Conservation (phyloP, 1,140 invertebrate genomes). For the Cotesia typhae region DNA sequence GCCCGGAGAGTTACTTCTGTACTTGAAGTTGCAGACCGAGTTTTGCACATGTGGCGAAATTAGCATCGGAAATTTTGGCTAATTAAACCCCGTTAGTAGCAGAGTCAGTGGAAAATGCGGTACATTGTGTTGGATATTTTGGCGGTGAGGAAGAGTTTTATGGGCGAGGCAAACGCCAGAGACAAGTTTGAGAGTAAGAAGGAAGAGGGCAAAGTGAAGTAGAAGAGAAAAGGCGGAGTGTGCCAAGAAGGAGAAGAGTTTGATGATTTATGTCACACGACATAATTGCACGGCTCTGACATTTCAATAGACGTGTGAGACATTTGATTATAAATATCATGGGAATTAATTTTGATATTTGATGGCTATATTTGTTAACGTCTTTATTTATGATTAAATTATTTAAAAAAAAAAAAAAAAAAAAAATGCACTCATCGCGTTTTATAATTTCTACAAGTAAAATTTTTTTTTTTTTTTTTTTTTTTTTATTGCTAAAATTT, state of each 20-base stretch:
- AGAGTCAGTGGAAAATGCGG: neutral
- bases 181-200: neutral
- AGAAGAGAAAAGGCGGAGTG: constrained; percentile 18
- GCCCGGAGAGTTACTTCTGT: too few species aligned
- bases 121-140: neutral
- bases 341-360: neutral
- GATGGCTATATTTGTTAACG: constrained; percentile 15
- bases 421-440: too few species aligned
- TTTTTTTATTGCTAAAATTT: too few species aligned
- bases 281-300: constrained; percentile 20
- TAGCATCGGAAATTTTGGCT: constrained; percentile 53
- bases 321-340: constrained; percentile 10
- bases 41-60: constrained; percentile 45
- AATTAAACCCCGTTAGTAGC: constrained; percentile 49
- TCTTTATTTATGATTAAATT: too few species aligned
- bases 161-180: constrained; percentile 23
- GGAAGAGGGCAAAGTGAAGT: constrained; percentile 14
- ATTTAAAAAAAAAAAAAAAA: too few species aligned
- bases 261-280: constrained; percentile 30
- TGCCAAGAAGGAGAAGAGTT: neutral
- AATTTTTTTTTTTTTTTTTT: too few species aligned
- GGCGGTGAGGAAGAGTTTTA: constrained; percentile 6
- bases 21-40: neutral
- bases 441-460: too few species aligned
- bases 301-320: constrained; percentile 25